phyloP scores from a whole-genome alignment of 2,113 vertebrate genomes.

The Mustela lutreola region DNA sequence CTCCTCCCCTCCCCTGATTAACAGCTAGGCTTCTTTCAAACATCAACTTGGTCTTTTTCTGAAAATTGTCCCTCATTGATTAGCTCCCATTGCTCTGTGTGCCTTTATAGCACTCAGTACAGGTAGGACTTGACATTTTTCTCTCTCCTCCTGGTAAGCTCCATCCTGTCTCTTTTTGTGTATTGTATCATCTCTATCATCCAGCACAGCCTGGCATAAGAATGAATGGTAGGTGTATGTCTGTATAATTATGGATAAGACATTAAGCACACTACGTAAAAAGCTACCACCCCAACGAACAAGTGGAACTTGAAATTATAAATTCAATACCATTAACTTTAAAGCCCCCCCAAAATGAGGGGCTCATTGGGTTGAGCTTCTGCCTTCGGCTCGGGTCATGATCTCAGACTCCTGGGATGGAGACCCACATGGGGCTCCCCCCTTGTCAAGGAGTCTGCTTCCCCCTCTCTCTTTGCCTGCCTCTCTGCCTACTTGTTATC shows the following conservation, averaged over 20 bases:
- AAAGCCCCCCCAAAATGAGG: too few relatives aligned
- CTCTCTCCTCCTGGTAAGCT: background rate
- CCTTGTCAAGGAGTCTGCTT: too few relatives aligned
- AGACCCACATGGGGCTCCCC: too few relatives aligned
- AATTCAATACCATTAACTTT: background rate
- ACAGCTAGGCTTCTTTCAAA: background rate
- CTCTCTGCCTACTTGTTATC: too few relatives aligned
- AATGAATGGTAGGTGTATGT: background rate
- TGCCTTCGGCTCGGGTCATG: too few relatives aligned
- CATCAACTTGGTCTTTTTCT: background rate
- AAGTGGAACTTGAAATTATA: background rate
- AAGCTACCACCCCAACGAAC: background rate
- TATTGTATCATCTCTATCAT: background rate
- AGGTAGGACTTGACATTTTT: background rate
- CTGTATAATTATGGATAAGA: background rate
- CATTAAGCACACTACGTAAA: background rate
- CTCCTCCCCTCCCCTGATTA: background rate
- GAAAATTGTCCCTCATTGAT: background rate
- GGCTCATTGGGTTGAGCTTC: too few relatives aligned
- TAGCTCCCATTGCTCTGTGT: background rate
- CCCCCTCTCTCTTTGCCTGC: too few relatives aligned
- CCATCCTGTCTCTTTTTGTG: background rate
- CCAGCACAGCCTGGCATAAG: background rate
- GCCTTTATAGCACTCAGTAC: background rate
- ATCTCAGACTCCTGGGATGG: too few relatives aligned